These are phyloP conservation scores for Selenia dentaria DNA, from an alignment of 2,888 invertebrate species.

Conservation along the genomic window DNA sequence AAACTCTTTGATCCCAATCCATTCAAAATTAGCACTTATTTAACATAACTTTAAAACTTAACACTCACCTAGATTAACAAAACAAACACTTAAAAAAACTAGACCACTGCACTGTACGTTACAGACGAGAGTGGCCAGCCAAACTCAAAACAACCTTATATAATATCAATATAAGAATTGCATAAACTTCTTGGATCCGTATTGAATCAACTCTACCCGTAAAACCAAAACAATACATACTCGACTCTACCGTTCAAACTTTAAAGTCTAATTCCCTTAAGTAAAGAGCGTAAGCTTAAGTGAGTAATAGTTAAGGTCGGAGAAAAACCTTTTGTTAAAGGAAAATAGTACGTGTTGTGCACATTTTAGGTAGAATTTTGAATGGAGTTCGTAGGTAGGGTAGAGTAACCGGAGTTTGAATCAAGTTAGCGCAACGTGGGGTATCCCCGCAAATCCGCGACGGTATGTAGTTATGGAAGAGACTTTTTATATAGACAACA, in stretches of 20 bases:
- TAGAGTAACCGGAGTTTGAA: conserved; percentile 55
- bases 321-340: conserved; percentile 22
- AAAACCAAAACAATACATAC: conserved; percentile 21
- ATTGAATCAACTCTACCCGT: conserved; percentile 48
- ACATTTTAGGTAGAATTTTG: conserved; percentile 40
- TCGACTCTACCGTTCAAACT: conserved; percentile 14
- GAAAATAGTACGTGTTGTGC: conserved; percentile 34
- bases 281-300: conserved; percentile 30
- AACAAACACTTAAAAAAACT: conserved; percentile 38
- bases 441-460: conserved; percentile 65
- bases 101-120: conserved; percentile 67
- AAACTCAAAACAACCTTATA: conserved; percentile 72
- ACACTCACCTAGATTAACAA: conserved; percentile 50
- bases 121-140: conserved; percentile 63
- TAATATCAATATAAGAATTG: conserved; percentile 82
- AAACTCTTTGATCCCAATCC: background rate
- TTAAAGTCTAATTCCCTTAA: conserved; percentile 34
- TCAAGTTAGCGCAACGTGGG: conserved; percentile 77
- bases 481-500: conserved; percentile 41
- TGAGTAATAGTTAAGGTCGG: conserved; percentile 32
- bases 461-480: conserved; percentile 47
- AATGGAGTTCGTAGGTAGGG: conserved; percentile 9
- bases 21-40: background rate
- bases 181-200: conserved; percentile 72
- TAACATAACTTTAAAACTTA: background rate